These are phyloP conservation scores for Tribolium castaneum DNA, from an alignment of 1,140 invertebrate species.

Conservation along the genomic window DNA sequence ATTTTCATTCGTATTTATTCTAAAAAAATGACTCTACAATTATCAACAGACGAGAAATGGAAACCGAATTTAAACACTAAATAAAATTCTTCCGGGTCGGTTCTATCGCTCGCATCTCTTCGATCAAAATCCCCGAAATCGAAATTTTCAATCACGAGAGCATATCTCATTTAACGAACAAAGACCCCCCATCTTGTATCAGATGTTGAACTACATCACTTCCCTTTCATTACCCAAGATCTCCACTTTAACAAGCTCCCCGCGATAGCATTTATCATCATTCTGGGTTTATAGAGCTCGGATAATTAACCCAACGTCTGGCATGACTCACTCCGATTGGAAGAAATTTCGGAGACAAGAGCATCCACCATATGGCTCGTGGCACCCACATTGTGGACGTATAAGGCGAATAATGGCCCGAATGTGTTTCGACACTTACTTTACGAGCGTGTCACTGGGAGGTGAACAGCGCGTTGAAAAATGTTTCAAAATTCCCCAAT, in stretches of 20 bases:
- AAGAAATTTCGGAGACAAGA: not conserved
- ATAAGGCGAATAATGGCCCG: conserved; percentile 7
- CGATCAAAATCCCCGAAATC: not conserved
- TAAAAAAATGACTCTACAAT: no score
- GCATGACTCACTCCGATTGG: not conserved
- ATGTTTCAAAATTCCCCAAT: no score
- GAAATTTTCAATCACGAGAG: not conserved
- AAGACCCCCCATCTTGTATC: conserved; percentile 18
- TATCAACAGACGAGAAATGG: no score
- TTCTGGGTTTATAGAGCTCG: not conserved
- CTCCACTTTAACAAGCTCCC: not conserved
- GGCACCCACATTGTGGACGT: conserved; percentile 22
- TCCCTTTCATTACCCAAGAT: not conserved
- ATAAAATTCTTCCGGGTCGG: not conserved
- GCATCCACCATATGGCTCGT: conserved; percentile 10
- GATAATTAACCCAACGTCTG: not conserved
- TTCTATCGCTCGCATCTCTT: not conserved
- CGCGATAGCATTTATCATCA: conserved; percentile 27
- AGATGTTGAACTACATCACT: conserved; percentile 12
- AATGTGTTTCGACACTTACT: conserved; percentile 3
- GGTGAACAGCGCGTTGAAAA: not conserved
- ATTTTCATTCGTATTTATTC: no score
- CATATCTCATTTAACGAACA: conserved; percentile 19
- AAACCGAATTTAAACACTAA: no score
- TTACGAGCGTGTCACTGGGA: not conserved